phyloP scores from a whole-genome alignment of 2,888 invertebrate genomes.

The Pseudeuparius sepicola region DNA sequence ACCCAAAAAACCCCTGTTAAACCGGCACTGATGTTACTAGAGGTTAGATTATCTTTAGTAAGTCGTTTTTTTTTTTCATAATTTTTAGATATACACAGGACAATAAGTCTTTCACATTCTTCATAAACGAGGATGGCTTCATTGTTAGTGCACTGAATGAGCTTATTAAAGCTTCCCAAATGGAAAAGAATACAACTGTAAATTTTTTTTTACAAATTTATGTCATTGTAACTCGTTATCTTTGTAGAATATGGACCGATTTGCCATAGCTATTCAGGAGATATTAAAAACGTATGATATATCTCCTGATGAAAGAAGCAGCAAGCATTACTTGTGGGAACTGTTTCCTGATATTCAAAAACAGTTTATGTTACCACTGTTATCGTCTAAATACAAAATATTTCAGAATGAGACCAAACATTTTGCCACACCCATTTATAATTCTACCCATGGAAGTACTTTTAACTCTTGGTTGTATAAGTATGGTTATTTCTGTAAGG shows the following conservation, averaged over 20 bases:
- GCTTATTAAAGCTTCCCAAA: constrained; percentile 63
- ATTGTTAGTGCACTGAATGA: constrained; percentile 60
- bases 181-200: constrained; percentile 63
- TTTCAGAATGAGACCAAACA: constrained; percentile 26
- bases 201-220: constrained; percentile 10
- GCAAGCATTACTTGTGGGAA: constrained; percentile 56
- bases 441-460: constrained; percentile 54
- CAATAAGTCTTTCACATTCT: constrained; percentile 52
- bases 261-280: constrained; percentile 72
- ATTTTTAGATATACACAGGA: constrained; percentile 37
- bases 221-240: constrained; percentile 5
- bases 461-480: constrained; percentile 67
- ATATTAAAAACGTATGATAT: constrained; percentile 63
- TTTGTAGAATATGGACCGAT: constrained; percentile 60
- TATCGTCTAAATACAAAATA: constrained; percentile 57
- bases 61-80: no score
- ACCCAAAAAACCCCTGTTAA: no score
- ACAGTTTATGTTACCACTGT: constrained; percentile 64
- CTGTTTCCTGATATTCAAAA: constrained; percentile 60
- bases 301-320: constrained; percentile 46
- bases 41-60: no score
- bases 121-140: constrained; percentile 58
- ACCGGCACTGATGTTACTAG: no score
- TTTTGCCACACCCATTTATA: constrained; percentile 47
- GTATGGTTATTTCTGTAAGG: constrained; percentile 36